Conservation (phyloP, 2,888 invertebrate genomes). For the Lissocephala sabroskyi region DNA sequence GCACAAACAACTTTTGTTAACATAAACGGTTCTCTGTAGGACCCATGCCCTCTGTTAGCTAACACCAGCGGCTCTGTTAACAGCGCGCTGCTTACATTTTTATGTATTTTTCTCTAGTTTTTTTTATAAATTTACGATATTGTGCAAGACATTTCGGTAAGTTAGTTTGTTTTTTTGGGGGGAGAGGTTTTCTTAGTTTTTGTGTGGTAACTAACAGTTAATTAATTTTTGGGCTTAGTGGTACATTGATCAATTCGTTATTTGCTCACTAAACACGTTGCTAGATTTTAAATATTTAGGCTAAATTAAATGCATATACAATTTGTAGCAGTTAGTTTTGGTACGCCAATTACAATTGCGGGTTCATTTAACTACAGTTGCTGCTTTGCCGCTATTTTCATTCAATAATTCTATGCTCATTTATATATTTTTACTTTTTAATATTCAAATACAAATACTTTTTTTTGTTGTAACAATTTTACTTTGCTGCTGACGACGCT, state of each 20-base stretch:
- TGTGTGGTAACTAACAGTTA: slow-evolving; percentile 40
- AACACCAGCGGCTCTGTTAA: too few species aligned
- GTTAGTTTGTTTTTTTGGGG: slow-evolving; percentile 43
- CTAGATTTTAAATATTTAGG: slow-evolving; percentile 32
- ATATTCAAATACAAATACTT: slow-evolving; percentile 15
- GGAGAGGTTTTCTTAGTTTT: slow-evolving; percentile 16
- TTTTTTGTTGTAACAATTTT: slow-evolving; percentile 24
- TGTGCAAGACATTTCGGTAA: slow-evolving; percentile 66
- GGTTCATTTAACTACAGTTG: slow-evolving; percentile 49
- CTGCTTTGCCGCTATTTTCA: slow-evolving; percentile 52
- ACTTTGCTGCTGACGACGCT: slow-evolving; percentile 18
- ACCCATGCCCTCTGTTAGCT: too few species aligned
- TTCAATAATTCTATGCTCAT: slow-evolving; percentile 33
- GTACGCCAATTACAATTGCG: slow-evolving; percentile 8
- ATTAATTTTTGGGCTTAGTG: slow-evolving; percentile 26
- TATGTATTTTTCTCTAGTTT: slow-evolving; percentile 4
- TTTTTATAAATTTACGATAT: slow-evolving; percentile 55
- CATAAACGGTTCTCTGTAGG: background rate
- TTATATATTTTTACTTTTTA: slow-evolving; percentile 33
- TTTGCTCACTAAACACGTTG: slow-evolving; percentile 38
- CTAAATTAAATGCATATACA: slow-evolving; percentile 61
- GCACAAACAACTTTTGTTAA: background rate
- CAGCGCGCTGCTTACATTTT: too few species aligned
- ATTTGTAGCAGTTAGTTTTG: slow-evolving; percentile 36
- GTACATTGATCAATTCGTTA: slow-evolving; percentile 46